These are phyloP conservation scores for Patiria pectinifera DNA, from an alignment of 53 echinoderm and acorn worm species.

Conservation along the genomic window DNA sequence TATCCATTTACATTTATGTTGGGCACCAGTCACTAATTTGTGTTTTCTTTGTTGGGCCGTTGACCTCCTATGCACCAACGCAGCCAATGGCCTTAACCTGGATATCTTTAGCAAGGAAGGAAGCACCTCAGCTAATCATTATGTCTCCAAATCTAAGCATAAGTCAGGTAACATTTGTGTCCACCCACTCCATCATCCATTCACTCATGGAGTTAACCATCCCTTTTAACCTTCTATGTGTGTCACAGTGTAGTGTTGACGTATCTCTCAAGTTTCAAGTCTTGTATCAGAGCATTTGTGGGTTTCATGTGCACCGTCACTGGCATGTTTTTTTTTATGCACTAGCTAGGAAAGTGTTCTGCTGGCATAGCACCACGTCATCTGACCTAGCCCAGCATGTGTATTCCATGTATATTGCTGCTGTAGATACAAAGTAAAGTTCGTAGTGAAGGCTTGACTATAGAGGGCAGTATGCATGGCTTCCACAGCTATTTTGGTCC, in stretches of 20 bases:
- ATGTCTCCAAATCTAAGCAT: constrained; percentile 76
- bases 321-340: too few species aligned
- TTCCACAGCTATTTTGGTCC: too few species aligned
- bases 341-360: too few species aligned
- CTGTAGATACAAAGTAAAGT: too few species aligned
- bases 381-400: too few species aligned
- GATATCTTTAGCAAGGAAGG: constrained; percentile 98
- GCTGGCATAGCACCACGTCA: too few species aligned
- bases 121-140: constrained; percentile 40
- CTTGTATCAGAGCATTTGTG: neutral
- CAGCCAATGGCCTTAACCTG: constrained; percentile 99
- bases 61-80: constrained; percentile 19
- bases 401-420: too few species aligned
- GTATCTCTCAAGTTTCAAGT: neutral
- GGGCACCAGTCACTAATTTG: constrained; percentile 19
- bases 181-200: constrained; percentile 30
- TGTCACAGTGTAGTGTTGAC: neutral
- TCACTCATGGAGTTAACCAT: neutral
- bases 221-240: neutral
- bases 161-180: constrained; percentile 74
- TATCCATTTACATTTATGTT: neutral
- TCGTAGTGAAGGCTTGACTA: too few species aligned
- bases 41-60: constrained; percentile 4
- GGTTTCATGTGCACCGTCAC: neutral
- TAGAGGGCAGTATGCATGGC: too few species aligned